A percentile compares a stretch with the other conserved stretches of the same genome.
Conservation (phyloP, 2,888 invertebrate species). For the Sphinx pinastri region DNA sequence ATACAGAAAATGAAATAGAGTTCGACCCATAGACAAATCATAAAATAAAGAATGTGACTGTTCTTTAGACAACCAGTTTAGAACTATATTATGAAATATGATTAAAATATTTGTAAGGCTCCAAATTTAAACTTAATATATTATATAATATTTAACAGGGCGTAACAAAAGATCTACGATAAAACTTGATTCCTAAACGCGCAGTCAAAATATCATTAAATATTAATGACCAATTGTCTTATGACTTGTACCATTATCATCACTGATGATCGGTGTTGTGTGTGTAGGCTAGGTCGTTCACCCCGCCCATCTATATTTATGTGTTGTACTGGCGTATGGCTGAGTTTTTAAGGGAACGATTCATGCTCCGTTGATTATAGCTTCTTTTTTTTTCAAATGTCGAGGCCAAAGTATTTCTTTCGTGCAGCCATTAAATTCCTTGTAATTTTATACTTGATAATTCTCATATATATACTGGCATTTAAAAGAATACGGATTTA, state of each 20-base stretch:
- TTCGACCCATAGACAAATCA: no score
- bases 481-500: background rate
- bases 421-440: background rate
- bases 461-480: background rate
- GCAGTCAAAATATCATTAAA: background rate
- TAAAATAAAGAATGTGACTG: no score
- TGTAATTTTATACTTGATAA: background rate
- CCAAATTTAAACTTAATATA: no score
- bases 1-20: no score
- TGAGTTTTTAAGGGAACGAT: conserved; percentile 22
- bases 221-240: background rate
- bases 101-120: no score
- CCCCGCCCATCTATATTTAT: conserved; percentile 36
- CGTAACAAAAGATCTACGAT: no score
- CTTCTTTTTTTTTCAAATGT: conserved; percentile 13
- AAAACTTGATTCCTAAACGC: no score
- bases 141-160: no score
- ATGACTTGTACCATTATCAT: conserved; percentile 36
- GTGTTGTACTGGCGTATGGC: conserved; percentile 25
- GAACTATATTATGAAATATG: no score
- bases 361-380: conserved; percentile 20
- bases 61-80: no score
- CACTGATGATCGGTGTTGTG: conserved; percentile 38
- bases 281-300: conserved; percentile 51
- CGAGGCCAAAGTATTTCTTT: background rate